phyloP scores from a whole-genome alignment of 2,888 invertebrate genomes.

The Drosophila macrospina region DNA sequence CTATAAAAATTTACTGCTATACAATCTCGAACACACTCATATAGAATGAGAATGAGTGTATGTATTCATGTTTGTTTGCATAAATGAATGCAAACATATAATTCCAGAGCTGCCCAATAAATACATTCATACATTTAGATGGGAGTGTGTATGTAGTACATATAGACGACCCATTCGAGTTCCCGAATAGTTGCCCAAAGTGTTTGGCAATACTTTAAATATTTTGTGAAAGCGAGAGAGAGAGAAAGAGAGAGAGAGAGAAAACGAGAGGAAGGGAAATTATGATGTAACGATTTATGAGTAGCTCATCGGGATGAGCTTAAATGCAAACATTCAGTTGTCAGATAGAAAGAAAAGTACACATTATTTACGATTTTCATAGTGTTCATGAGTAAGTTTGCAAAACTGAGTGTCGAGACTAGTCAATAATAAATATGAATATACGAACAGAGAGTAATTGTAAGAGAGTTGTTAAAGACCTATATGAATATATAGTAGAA shows the following conservation, averaged over 20 bases:
- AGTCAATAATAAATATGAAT: neutral
- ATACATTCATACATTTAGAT: conserved; percentile 23
- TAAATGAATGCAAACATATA: conserved; percentile 68
- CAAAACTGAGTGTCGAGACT: neutral
- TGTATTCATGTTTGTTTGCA: conserved; percentile 65
- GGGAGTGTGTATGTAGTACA: conserved; percentile 13
- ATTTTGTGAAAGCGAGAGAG: conserved; percentile 48
- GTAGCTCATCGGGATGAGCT: conserved; percentile 63
- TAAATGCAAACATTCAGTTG: conserved; percentile 51
- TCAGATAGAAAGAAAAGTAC: conserved; percentile 38
- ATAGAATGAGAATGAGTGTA: conserved; percentile 13
- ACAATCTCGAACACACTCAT: conserved; percentile 10
- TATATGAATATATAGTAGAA: neutral
- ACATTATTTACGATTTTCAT: conserved; percentile 41
- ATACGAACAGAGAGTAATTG: neutral
- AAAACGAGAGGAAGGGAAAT: conserved; percentile 32
- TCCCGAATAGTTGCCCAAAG: conserved; percentile 46
- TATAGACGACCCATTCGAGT: conserved; percentile 10
- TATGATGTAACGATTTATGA: conserved; percentile 72
- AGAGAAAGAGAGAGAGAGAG: conserved; percentile 1
- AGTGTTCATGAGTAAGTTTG: conserved; percentile 18
- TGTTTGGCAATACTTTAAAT: conserved; percentile 69
- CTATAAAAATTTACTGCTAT: conserved; percentile 69
- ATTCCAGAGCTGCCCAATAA: conserved; percentile 48
- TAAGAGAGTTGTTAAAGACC: neutral